Evolutionary conservation across 1,140 invertebrate genomes (phyloP), one percentile per base, ranked within the genome.

Genomic region (Heliothis subflexa): DNA sequence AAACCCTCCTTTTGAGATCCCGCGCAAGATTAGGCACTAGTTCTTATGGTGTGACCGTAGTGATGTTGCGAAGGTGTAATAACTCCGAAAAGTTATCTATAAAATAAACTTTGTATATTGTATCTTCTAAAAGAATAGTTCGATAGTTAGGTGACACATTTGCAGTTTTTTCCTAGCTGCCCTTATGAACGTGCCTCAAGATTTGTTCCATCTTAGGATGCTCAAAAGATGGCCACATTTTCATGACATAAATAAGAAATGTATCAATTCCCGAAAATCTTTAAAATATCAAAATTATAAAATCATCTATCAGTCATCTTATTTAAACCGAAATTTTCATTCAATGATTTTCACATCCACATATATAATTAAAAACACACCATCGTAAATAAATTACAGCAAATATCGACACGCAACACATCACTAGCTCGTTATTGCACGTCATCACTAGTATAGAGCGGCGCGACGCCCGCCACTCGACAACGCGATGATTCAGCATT

Each of bases 11-110:
- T 93, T 94, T 93, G 88, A 94, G 92, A 94, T 94, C 88, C 90
- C 89, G 87, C 80, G 90, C 82, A 91, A 94, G 92, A 94, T 94
- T 93, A 94, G 91, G 90, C 92, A 91, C 90, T 88, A 89, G 87
- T 94, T 91, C 91, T 90, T 91, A 88, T 83, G 85, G 83, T 86
- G 86, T 85, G 78, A 72, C 71, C 55, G 4, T 83, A 89, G 84
- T 62, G 88, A 78, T 80, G 86, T 79, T 68, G 68, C 74, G n/a
- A 9, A 10, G 54, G 25, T 45, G 11, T 59, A 59, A 13, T 1
- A 21, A 54, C 25, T 70, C 25, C n/a, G 16, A 45, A 18, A 64
- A 16, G 12, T 2, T 45, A 10, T 47, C 40, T 14, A 62, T 62
- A 14, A 9, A 62, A 45, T 62, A 5, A 13, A 54, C 16, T 54